These are phyloP conservation scores for Folsomia manolachei DNA, from an alignment of 2,888 invertebrate species.

Conservation along the genomic window DNA sequence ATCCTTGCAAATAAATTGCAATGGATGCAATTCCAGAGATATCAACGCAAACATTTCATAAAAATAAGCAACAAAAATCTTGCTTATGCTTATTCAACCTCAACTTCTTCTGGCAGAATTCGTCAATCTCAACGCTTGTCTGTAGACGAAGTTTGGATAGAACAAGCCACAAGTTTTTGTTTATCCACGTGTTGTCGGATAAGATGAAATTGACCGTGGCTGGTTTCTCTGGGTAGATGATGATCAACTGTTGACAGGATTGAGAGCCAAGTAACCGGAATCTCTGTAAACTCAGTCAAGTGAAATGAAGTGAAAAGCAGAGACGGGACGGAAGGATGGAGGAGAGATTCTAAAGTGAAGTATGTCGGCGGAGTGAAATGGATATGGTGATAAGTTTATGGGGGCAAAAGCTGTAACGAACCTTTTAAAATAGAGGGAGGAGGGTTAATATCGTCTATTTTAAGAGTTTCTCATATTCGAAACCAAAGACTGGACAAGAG, in stretches of 20 bases:
- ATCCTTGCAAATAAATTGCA: too few species aligned
- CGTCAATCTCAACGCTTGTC: too few species aligned
- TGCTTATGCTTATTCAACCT: too few species aligned
- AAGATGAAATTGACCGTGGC: background rate
- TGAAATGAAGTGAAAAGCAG: slow-evolving; percentile 14
- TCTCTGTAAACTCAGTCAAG: slow-evolving; percentile 7
- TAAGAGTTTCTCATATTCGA: too few species aligned
- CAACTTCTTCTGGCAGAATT: too few species aligned
- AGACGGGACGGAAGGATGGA: too few species aligned
- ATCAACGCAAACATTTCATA: background rate
- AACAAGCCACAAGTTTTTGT: slow-evolving; percentile 24
- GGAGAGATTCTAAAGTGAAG: background rate
- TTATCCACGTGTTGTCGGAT: slow-evolving; percentile 34
- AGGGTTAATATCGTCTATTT: too few species aligned
- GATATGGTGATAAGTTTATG: too few species aligned
- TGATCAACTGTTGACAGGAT: slow-evolving; percentile 39
- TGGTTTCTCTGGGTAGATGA: slow-evolving; percentile 15
- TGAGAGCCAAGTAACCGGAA: slow-evolving; percentile 8
- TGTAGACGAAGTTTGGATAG: slow-evolving; percentile 13
- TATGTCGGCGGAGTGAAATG: too few species aligned
- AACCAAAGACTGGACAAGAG: too few species aligned
- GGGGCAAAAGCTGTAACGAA: too few species aligned
- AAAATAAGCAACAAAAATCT: background rate
- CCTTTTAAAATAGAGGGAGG: too few species aligned
- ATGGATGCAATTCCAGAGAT: background rate